Base-by-base conservation (phyloP, 2,797 vertebrate genomes). In the Tenualosa ilisha region DNA sequence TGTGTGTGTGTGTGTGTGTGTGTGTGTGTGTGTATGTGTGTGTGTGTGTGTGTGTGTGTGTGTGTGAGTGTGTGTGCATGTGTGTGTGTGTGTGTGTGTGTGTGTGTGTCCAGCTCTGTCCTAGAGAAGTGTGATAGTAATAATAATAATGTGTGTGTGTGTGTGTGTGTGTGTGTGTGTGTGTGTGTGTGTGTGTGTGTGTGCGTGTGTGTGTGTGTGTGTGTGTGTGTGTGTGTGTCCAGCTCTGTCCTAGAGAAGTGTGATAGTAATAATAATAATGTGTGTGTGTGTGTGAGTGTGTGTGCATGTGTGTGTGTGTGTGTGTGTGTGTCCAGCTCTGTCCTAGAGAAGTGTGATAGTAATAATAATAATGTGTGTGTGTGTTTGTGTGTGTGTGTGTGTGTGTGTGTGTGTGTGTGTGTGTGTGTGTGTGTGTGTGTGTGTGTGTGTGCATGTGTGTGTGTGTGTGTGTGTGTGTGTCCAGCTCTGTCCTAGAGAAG, bases 231-330 rank as follows among this genome's bases (percentile, higher is more conserved):
- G n/a, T 63, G 6, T 63, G n/a, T 63, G n/a, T 63, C 61, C 61
- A 72, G 65, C 65, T 72, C 65, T 72, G 26, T 72, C 65, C 65
- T 72, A 72, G 65, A 72, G 65, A 72, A 17, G 37, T 72, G 65
- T 72, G n/a, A n/a, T n/a, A n/a, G n/a, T n/a, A n/a, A n/a, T n/a
- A n/a, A n/a, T n/a, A n/a, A n/a, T n/a, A n/a, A n/a, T n/a, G n/a
- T n/a, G n/a, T n/a, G n/a, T n/a, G n/a, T n/a, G n/a, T n/a, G 6
- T 54, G 53, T 54, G 53, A 3, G 53, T 54, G 53, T 54, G 53
- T 54, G 53, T 54, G 6, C 7, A 5, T 54, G 53, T 54, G 53
- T 54, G 53, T 61, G 4, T 63, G n/a, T 11, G n/a, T 63, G 6
- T 63, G n/a, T 63, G n/a, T 63, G 6, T 54, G n/a, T 63, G n/a